phyloP scores from a whole-genome alignment of 2,797 vertebrate genomes.

The Sebastes minor region DNA sequence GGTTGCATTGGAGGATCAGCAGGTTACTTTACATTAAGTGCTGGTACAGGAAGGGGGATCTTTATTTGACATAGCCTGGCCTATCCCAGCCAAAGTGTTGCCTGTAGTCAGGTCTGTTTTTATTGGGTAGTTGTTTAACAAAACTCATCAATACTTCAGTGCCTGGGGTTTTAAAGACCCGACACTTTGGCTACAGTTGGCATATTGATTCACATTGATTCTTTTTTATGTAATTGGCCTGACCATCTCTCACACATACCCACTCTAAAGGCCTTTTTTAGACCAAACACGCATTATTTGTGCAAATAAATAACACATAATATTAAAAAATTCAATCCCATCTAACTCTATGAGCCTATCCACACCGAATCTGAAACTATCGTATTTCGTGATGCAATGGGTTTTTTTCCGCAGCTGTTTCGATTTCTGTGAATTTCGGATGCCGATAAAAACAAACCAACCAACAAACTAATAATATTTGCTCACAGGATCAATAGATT shows the following conservation, averaged over 20 bases:
- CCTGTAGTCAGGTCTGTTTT: neutral
- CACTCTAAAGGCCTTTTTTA: too few species aligned
- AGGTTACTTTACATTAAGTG: neutral
- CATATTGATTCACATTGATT: conserved; percentile 23
- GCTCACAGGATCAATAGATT: too few species aligned
- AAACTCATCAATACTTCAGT: conserved; percentile 22
- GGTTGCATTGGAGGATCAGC: neutral
- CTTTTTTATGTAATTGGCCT: conserved; percentile 6
- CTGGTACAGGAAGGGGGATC: neutral
- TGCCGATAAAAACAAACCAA: too few species aligned
- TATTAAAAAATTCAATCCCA: too few species aligned
- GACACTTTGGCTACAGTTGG: neutral
- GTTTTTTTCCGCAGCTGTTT: too few species aligned
- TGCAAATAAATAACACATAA: too few species aligned
- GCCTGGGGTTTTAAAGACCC: conserved; percentile 2
- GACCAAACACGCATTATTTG: too few species aligned
- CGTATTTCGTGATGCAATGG: too few species aligned
- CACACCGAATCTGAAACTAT: too few species aligned
- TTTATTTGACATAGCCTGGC: neutral
- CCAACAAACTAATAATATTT: too few species aligned
- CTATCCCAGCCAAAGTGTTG: neutral
- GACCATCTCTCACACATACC: neutral
- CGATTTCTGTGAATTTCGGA: too few species aligned
- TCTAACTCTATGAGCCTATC: too few species aligned
- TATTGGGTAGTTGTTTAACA: neutral